Evolutionary conservation across 2,797 vertebrate genomes (phyloP), one percentile per base, ranked within the genome.

Genomic region (Dermochelys coriacea): DNA sequence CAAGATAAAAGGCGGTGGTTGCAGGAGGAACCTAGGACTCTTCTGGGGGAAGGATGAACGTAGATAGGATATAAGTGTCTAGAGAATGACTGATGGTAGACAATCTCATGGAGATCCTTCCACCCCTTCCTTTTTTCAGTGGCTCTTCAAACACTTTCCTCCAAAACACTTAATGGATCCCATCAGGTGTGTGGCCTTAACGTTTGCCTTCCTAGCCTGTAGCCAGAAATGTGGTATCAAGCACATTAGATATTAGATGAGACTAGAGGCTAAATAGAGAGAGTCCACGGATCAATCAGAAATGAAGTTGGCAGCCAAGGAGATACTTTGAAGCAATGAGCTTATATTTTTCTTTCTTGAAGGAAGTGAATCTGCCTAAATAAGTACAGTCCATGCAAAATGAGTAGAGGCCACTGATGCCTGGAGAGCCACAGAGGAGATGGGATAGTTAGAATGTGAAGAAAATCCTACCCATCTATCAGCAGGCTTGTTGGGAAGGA

Each of bases 301-400:
- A 47, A 79, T 78, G 75, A 87, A 96, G 93, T 81, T 27, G 89
- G 86, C 52, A 77, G n/a, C n/a, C 59, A 87, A 92, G 82, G 64
- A 96, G 59, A 88, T 84, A 80, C 89, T 77, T 59, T 91, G 80
- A 90, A 91, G 51, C 59, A 80, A 41, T 64, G 86, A 52, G 94
- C 88, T 91, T 93, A 94, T 94, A 85, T 87, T 27, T 27, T 94
- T 87, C 88, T 89, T 85, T 92, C 82, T 81, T 93, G 87, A 89
- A 84, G 77, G 93, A 88, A 52, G 1, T 0, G 37, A 74, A 75
- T 80, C 74, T 95, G 82, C 14, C 37, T 82, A 45, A 86, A 12
- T 90, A 91, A 91, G 74, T 82, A 75, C 34, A 68, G 82, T 79
- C 86, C 84, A 87, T 94, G 80, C 82, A 87, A 96, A 93, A 92